Evolutionary conservation across 2,113 vertebrate species (phyloP), one percentile per base, ranked within the genome.

Genomic region (Urocitellus parryii): DNA sequence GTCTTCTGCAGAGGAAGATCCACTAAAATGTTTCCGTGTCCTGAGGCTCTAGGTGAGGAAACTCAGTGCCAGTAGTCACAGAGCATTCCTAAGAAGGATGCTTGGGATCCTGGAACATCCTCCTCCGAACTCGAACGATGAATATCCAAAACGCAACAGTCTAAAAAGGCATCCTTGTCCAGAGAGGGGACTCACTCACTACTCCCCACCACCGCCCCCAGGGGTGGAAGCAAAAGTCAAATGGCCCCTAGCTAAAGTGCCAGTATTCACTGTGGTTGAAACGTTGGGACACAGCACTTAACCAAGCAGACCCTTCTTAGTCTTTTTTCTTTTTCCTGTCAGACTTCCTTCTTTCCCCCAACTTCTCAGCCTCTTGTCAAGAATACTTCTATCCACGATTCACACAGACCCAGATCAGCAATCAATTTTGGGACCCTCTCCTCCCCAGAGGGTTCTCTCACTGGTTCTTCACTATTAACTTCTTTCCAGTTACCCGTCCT

Each of bases 271-370:
- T 61, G 68, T 63, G 37, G 42, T 51, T 56, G 73, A 67, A 48
- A 72, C 1, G 1, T 53, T 5, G 5, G 22, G 34, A 68, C 5
- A 0, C 1, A 20, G 42, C 77, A 63, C n/a, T 37, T 25, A 8
- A 78, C 81, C 34, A 53, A 65, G 80, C 72, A 88, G 78, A 74
- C 12, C 24, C 78, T 51, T 51, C 73, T 68, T 53, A 51, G 11
- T 48, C 24, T 9, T 45, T 48, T 51, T 51, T 51, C 13, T 10
- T 51, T 51, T 65, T 65, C 29, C 51, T 0, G 20, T 70, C 79
- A 70, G n/a, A 90, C 48, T 76, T 61, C 37, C 32, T 65, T 76
- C 51, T 37, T 42, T 24, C 25, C 6, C 34, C 53, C 77, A 76
- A 5, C 48, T 81, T 42, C 89, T 80, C 48, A 37, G 65, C 45